phyloP scores from a whole-genome alignment of 2,797 vertebrate species.

The Channa striata region DNA sequence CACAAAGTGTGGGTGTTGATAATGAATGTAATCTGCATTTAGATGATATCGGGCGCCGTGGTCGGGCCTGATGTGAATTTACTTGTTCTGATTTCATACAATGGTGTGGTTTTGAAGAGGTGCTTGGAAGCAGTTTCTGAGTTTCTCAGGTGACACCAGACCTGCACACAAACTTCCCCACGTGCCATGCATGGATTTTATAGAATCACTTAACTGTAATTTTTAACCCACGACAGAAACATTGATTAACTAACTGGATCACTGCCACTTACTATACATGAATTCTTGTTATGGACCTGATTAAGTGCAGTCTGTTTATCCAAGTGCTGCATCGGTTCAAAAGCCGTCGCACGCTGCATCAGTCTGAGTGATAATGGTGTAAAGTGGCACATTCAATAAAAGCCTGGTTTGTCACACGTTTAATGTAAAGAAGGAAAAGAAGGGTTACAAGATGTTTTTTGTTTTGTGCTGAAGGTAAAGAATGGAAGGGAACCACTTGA shows the following conservation, averaged over 20 bases:
- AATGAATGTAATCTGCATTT: constrained; percentile 71
- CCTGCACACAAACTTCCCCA: not conserved
- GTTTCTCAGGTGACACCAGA: not conserved
- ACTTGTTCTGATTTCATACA: constrained; percentile 22
- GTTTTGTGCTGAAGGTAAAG: constrained; percentile 18
- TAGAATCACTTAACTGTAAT: not conserved
- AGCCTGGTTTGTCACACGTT: constrained; percentile 34
- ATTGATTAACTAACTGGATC: not conserved
- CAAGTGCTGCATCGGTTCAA: constrained; percentile 8
- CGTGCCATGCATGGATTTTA: not conserved
- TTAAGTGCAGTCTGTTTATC: constrained; percentile 5
- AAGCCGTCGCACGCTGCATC: not conserved
- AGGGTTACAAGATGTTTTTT: constrained; percentile 8
- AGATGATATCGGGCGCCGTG: constrained; percentile 58
- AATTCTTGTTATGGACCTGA: not conserved
- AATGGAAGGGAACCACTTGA: too few relatives aligned
- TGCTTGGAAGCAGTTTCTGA: constrained; percentile 8
- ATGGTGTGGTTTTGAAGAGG: constrained; percentile 31
- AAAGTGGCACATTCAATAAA: constrained; percentile 38
- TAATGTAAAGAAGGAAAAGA: constrained; percentile 8
- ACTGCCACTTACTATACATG: not conserved
- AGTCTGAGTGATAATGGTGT: not conserved
- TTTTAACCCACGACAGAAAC: not conserved
- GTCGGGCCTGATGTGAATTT: constrained; percentile 45
- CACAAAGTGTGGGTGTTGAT: constrained; percentile 51